phyloP scores from a whole-genome alignment of 1,140 invertebrate genomes.

The Drosophila dunni region DNA sequence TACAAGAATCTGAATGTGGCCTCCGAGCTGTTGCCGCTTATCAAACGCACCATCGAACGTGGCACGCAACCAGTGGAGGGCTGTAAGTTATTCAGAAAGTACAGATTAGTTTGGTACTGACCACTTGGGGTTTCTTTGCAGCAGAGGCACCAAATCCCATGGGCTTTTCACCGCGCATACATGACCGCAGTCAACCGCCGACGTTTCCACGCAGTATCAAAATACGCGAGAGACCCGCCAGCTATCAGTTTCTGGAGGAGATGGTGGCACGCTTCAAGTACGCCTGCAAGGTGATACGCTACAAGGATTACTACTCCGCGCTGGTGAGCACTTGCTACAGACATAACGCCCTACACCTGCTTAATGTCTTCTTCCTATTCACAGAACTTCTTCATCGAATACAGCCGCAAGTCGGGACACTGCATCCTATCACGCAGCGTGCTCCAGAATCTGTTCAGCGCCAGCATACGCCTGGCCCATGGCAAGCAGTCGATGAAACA shows the following conservation, averaged over 20 bases:
- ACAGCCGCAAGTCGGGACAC: slow-evolving; percentile 92
- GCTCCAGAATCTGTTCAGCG: slow-evolving; percentile 92
- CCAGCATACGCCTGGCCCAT: slow-evolving; percentile 85
- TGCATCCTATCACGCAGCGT: slow-evolving; percentile 97
- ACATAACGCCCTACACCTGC: background rate
- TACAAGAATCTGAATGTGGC: slow-evolving; percentile 88
- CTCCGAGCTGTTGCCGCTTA: slow-evolving; percentile 91
- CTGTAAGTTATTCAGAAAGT: slow-evolving; percentile 85
- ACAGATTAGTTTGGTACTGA: background rate
- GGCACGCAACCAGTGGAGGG: slow-evolving; percentile 91
- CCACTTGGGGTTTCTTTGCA: slow-evolving; percentile 57
- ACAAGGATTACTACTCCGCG: slow-evolving; percentile 92
- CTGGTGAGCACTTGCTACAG: slow-evolving; percentile 86
- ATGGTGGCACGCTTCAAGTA: slow-evolving; percentile 92
- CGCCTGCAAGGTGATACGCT: slow-evolving; percentile 92
- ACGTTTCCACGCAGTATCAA: slow-evolving; percentile 99
- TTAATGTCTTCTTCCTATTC: slow-evolving; percentile 62
- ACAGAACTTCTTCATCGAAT: slow-evolving; percentile 97
- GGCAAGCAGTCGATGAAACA: slow-evolving; percentile 89
- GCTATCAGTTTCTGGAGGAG: slow-evolving; percentile 93
- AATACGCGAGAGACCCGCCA: slow-evolving; percentile 93
- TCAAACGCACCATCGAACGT: slow-evolving; percentile 90
- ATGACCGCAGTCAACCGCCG: slow-evolving; percentile 96
- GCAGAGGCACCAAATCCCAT: slow-evolving; percentile 88
- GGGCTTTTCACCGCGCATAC: slow-evolving; percentile 97